Conservation (phyloP, 2,797 vertebrate species). For the Alectoris magna region DNA sequence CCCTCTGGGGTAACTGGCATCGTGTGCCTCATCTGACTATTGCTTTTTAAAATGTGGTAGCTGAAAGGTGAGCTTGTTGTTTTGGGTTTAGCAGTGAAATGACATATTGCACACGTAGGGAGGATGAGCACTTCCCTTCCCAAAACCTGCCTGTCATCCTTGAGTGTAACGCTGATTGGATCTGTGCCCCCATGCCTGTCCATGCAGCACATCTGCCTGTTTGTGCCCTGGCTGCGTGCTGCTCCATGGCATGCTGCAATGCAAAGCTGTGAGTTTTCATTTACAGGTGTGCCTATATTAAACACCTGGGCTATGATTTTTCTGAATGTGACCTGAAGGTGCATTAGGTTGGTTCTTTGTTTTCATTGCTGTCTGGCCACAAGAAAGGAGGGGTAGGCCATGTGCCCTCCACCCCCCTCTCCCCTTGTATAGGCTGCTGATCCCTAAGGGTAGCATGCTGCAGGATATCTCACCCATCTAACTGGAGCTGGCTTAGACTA, state of each 20-base stretch:
- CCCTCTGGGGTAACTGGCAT: constrained; percentile 30
- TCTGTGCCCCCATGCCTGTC: background rate
- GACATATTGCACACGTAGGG: background rate
- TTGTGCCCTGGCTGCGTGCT: background rate
- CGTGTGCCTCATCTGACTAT: constrained; percentile 60
- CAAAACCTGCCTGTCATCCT: background rate
- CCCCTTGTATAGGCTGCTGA: background rate
- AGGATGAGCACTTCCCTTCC: constrained; percentile 22
- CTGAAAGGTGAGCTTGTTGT: constrained; percentile 52
- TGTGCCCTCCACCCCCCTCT: background rate
- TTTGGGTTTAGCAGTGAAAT: constrained; percentile 42
- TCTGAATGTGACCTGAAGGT: background rate
- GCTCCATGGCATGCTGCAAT: background rate
- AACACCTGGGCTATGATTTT: background rate
- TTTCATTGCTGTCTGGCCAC: background rate
- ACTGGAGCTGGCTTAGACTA: background rate
- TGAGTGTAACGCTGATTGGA: background rate
- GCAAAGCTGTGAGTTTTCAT: background rate
- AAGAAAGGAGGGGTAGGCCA: background rate
- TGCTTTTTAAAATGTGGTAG: constrained; percentile 62
- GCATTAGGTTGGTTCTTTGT: background rate
- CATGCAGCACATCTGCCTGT: background rate
- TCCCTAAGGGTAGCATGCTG: background rate
- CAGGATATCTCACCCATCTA: background rate
- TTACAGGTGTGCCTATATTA: background rate